Percentiles rank a stretch among this genome's conserved stretches.
These are phyloP conservation scores for Nylanderia fulva DNA, from an alignment of 1,140 invertebrate genomes.

Conservation along the genomic window DNA sequence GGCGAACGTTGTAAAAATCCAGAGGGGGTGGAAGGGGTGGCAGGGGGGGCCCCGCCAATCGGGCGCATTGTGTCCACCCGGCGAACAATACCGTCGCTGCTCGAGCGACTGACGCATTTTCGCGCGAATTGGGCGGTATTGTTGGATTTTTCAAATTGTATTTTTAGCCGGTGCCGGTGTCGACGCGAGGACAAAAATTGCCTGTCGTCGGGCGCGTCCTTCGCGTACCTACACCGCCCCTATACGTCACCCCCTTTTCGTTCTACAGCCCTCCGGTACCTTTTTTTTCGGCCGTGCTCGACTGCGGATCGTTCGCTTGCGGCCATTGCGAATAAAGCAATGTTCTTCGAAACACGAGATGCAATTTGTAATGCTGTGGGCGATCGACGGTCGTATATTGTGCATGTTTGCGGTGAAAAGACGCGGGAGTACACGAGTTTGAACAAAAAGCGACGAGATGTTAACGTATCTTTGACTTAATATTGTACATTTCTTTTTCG, in stretches of 20 bases:
- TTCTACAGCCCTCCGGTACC: conserved; percentile 24
- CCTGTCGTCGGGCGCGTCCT: conserved; percentile 54
- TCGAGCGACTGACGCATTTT: conserved; percentile 76
- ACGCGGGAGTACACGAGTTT: not conserved
- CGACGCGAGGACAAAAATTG: conserved; percentile 71
- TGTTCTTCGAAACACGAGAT: conserved; percentile 47
- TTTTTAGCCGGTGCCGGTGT: conserved; percentile 74
- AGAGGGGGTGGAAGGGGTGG: not conserved
- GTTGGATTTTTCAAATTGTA: conserved; percentile 83
- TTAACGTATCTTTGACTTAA: not conserved
- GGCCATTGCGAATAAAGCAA: conserved; percentile 53
- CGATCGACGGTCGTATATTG: conserved; percentile 21
- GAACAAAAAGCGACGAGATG: conserved; percentile 7
- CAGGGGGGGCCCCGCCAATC: conserved; percentile 78
- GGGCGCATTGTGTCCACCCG: conserved; percentile 82
- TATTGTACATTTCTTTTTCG: not conserved
- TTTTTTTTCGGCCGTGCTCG: conserved; percentile 24
- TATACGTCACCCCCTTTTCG: conserved; percentile 8
- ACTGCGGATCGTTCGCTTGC: conserved; percentile 52
- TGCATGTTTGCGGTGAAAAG: conserved; percentile 4
- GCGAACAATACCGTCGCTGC: conserved; percentile 79
- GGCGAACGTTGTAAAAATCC: conserved; percentile 82
- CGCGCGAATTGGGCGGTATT: conserved; percentile 81
- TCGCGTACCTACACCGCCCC: conserved; percentile 40
- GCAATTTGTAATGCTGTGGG: conserved; percentile 16